Evolutionary conservation across 2,888 invertebrate genomes (phyloP), one percentile per base, ranked within the genome.

Genomic region (Drosophila recens): DNA sequence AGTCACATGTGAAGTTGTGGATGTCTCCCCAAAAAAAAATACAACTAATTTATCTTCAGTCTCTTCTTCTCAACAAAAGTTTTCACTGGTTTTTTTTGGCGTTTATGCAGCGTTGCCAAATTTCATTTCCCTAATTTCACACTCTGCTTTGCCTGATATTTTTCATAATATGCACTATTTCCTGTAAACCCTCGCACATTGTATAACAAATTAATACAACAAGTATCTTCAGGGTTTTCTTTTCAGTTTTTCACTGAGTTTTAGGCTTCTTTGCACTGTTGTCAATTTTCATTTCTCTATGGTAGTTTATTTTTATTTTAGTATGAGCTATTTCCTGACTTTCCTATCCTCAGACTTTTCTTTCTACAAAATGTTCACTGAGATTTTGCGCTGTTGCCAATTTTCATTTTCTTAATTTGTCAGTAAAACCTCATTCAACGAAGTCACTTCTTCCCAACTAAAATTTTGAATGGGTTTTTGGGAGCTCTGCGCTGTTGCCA

Each of bases 361-460:
- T 30, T 11, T 17, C 3, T 4, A 27, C 8, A 6, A 43, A 17
- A 13, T 45, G n/a, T 42, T 45, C 43, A 52, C 34, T 43, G 27
- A 6, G 30, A 9, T 51, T 51, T 43, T 42, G 62, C 65, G 68
- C 64, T 62, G 68, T 67, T 76, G 86, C 70, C 70, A 63, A 40
- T 64, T 77, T 80, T 74, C 70, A 83, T 73, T 87, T 87, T 81
- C 87, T 78, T 67, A 73, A 75, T 72, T 76, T 57, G 58, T 46
- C 53, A 49, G 56, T 53, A 62, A 56, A 46, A 33, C 33, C 10
- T 3, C 3, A 2, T 33, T 33, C 10, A 33, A n/a, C 3, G 11
- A 38, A 38, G 13, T 38, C 6, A n/a, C n/a, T 38, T 6, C 8
- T 8, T 4, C 36, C 0, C 36, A 27, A 27, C 27, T 6, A 5